Evolutionary conservation across 1,140 invertebrate genomes (phyloP).

Genomic region (Leptinotarsa texana): DNA sequence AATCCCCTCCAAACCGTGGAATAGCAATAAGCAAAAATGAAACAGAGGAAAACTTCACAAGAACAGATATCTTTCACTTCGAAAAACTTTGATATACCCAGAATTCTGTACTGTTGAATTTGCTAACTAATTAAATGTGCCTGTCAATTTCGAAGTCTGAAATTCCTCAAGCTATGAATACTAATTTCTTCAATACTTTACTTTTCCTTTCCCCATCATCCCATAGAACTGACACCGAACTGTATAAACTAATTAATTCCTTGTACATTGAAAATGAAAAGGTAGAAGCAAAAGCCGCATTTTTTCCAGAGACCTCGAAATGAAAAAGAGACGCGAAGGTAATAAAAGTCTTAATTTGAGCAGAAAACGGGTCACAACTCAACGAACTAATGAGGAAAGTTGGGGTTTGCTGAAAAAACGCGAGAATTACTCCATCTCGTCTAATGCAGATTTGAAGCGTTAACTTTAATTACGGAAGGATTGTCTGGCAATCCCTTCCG

Average conservation of each 20-base stretch:
- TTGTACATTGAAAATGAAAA: conserved; percentile 18
- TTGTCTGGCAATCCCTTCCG: conserved; percentile 7
- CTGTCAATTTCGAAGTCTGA: too few relatives aligned
- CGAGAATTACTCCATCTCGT: conserved; percentile 16
- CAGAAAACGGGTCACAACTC: conserved; percentile 19
- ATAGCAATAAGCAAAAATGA: too few relatives aligned
- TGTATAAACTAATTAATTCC: conserved; percentile 18
- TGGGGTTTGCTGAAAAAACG: conserved; percentile 17
- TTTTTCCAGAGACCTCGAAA: not conserved
- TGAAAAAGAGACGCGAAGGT: conserved; percentile 17
- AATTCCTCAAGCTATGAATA: not conserved
- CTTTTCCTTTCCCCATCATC: not conserved
- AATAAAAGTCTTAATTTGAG: conserved; percentile 20
- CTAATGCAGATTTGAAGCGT: conserved; percentile 18
- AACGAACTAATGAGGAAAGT: conserved; percentile 23
- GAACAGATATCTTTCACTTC: too few relatives aligned
- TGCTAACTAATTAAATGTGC: not conserved
- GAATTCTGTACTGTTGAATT: too few relatives aligned
- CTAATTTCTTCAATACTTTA: not conserved
- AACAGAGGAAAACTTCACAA: too few relatives aligned
- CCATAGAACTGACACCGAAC: not conserved
- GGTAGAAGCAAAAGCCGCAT: conserved; percentile 2
- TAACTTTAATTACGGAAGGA: conserved; percentile 11
- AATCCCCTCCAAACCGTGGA: too few relatives aligned
- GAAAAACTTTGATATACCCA: too few relatives aligned